Evolutionary conservation across 2,797 vertebrate genomes (phyloP).

Genomic region (Taenioides sp.): DNA sequence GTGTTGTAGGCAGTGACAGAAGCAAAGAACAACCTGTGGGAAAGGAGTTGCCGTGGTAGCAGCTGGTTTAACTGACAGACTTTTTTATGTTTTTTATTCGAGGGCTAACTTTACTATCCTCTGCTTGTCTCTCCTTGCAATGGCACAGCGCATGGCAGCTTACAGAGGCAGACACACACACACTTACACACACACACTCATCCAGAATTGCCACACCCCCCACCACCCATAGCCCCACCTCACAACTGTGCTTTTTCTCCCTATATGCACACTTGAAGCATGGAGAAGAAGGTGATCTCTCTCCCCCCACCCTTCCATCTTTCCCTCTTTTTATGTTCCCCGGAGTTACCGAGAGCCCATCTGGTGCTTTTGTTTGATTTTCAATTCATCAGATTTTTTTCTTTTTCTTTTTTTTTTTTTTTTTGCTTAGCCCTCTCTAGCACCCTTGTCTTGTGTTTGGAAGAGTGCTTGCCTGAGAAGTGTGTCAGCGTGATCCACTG

Average conservation of each 20-base stretch:
- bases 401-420: background rate
- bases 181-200: conserved; percentile 70
- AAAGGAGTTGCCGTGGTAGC: conserved; percentile 40
- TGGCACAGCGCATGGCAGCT: conserved; percentile 61
- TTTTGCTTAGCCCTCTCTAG: conserved; percentile 11
- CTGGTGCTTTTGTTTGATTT: conserved; percentile 71
- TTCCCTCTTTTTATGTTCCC: conserved; percentile 45
- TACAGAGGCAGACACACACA: conserved; percentile 76
- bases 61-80: conserved; percentile 54
- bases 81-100: background rate
- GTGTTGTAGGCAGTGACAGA: conserved; percentile 19
- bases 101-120: conserved; percentile 69
- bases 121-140: conserved; percentile 56
- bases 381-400: conserved; percentile 40
- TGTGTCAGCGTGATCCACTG: conserved; percentile 23
- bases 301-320: conserved; percentile 17
- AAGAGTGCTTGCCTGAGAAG: conserved; percentile 1
- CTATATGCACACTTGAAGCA: conserved; percentile 37
- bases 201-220: conserved; percentile 65
- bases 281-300: conserved; percentile 45
- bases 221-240: conserved; percentile 33
- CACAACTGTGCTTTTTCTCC: conserved; percentile 24
- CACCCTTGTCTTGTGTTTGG: conserved; percentile 14
- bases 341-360: conserved; percentile 67
- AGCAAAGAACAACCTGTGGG: conserved; percentile 39